Conservation (phyloP, 1,140 invertebrate genomes). For the Eupristina koningsbergeri region DNA sequence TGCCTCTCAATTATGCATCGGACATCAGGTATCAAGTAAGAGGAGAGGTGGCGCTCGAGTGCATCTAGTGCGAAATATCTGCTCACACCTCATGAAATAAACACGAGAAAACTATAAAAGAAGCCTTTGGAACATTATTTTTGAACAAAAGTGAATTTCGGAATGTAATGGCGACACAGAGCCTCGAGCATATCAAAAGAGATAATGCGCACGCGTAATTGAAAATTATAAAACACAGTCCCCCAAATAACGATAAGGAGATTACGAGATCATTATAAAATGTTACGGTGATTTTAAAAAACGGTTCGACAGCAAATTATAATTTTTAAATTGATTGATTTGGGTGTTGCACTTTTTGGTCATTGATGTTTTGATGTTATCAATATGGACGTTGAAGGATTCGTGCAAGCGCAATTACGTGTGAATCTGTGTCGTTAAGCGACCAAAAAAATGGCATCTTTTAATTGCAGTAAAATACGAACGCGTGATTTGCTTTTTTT, state of each 20-base stretch:
- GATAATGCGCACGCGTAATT: background rate
- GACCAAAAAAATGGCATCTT: background rate
- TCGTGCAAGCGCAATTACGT: too few relatives aligned
- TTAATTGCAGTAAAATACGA: background rate
- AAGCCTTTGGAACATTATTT: background rate
- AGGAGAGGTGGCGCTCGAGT: background rate
- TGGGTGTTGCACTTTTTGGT: background rate
- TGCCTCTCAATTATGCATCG: background rate
- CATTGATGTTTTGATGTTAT: too few relatives aligned
- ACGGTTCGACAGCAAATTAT: background rate
- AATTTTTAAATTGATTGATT: slow-evolving; percentile 4
- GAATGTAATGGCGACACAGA: background rate
- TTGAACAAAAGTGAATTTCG: background rate
- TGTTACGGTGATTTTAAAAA: background rate
- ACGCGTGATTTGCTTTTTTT: background rate
- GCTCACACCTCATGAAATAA: background rate
- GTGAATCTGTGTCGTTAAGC: background rate
- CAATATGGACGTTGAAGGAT: too few relatives aligned
- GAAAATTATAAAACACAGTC: slow-evolving; percentile 27
- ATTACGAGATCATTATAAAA: background rate
- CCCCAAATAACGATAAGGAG: background rate
- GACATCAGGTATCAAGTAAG: too few relatives aligned
- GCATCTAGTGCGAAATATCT: background rate
- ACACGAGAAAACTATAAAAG: background rate
- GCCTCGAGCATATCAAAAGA: background rate